phyloP scores from a whole-genome alignment of 2,888 invertebrate genomes.

The Epicampocera succincta region DNA sequence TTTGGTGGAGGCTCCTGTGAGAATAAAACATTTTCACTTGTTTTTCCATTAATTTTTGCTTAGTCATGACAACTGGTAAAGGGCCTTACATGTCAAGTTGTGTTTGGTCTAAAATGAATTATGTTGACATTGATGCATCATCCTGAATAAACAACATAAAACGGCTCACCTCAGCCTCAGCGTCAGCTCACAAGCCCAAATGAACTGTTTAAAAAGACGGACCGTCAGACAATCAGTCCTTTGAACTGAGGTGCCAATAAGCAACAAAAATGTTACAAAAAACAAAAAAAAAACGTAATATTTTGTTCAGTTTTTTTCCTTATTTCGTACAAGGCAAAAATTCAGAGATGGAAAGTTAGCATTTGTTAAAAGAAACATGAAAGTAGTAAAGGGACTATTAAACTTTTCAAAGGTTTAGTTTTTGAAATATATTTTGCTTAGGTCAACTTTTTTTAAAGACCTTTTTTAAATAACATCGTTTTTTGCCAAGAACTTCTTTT shows the following conservation, averaged over 20 bases:
- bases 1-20: conserved; percentile 57
- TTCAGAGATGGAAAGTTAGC: conserved; percentile 18
- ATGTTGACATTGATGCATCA: conserved; percentile 70
- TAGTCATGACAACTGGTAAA: conserved; percentile 67
- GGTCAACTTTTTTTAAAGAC: no score
- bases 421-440: no score
- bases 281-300: conserved; percentile 39
- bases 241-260: conserved; percentile 65
- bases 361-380: no score
- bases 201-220: not conserved
- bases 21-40: conserved; percentile 38
- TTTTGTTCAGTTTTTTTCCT: conserved; percentile 21
- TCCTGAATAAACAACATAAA: conserved; percentile 58
- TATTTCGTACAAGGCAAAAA: not conserved
- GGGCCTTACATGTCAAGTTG: conserved; percentile 57
- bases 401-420: no score
- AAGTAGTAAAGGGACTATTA: no score
- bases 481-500: no score
- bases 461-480: no score
- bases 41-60: conserved; percentile 27
- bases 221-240: conserved; percentile 51
- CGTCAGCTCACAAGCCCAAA: not conserved
- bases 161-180: not conserved
- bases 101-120: conserved; percentile 68
- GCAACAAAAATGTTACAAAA: conserved; percentile 51